A percentile compares a stretch with the other conserved stretches of the same genome.
phyloP scores from a whole-genome alignment of 2,888 invertebrate species.

The Colostygia pectinataria region DNA sequence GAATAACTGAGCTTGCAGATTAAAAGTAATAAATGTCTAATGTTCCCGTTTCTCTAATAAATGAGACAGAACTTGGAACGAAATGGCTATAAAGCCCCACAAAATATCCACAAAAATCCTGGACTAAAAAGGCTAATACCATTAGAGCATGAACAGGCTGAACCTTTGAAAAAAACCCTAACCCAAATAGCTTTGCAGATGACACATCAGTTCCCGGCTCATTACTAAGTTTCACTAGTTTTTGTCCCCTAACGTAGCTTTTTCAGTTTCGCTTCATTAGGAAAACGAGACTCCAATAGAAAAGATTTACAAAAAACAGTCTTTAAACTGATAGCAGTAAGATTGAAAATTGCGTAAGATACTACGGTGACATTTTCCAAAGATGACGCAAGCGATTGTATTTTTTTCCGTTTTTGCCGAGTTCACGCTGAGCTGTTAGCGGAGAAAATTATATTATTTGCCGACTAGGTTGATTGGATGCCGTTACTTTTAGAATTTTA shows the following conservation, averaged over 20 bases:
- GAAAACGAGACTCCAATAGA: constrained; percentile 16
- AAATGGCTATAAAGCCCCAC: constrained; percentile 7
- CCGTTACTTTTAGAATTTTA: constrained; percentile 22
- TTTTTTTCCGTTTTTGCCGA: constrained; percentile 25
- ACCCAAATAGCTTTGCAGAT: constrained; percentile 27
- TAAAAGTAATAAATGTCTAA: neutral
- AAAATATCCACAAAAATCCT: constrained; percentile 14
- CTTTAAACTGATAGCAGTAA: constrained; percentile 13
- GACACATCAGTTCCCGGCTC: constrained; percentile 32
- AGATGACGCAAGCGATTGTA: constrained; percentile 21
- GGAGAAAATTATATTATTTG: constrained; percentile 33
- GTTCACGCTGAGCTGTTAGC: constrained; percentile 18
- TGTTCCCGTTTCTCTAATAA: neutral
- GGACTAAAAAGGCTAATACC: constrained; percentile 26
- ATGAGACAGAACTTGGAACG: neutral
- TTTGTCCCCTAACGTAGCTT: constrained; percentile 29
- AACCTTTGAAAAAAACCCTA: constrained; percentile 23
- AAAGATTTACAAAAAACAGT: constrained; percentile 13
- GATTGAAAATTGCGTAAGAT: constrained; percentile 13
- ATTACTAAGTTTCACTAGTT: constrained; percentile 35
- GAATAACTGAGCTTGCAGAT: too few species aligned
- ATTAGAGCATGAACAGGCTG: constrained; percentile 15
- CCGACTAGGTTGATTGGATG: constrained; percentile 32
- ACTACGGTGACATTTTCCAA: constrained; percentile 15
- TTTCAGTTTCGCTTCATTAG: constrained; percentile 37